Conservation (phyloP, 1,140 invertebrate species). For the Cryptotermes secundus region DNA sequence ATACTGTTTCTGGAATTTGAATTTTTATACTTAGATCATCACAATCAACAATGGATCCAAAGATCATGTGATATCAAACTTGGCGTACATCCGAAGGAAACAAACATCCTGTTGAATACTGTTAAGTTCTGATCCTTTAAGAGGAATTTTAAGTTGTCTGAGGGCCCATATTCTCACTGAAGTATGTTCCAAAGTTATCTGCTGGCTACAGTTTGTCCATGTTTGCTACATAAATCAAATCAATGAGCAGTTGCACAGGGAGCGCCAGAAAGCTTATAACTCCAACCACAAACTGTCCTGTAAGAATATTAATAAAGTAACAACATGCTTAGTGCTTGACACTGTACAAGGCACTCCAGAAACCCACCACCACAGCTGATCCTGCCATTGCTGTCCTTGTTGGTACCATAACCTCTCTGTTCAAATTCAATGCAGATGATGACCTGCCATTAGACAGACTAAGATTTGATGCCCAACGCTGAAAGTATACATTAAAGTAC, state of each 20-base stretch:
- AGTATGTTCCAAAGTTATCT: too few relatives aligned
- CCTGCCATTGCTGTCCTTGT: not conserved
- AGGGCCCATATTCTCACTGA: too few relatives aligned
- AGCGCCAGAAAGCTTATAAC: not conserved
- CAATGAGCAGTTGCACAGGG: not conserved
- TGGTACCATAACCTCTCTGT: not conserved
- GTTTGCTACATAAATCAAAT: not conserved
- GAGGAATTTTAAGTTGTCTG: too few relatives aligned
- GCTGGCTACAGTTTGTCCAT: not conserved
- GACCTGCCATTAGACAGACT: conserved; percentile 20
- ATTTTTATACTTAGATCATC: too few relatives aligned
- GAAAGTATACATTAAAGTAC: conserved; percentile 33
- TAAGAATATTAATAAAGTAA: not conserved
- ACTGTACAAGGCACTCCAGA: conserved; percentile 14
- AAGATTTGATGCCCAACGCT: conserved; percentile 40
- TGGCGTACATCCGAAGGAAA: too few relatives aligned
- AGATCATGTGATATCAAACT: too few relatives aligned
- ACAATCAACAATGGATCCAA: too few relatives aligned
- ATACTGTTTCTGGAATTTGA: too few relatives aligned
- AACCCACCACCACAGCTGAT: not conserved
- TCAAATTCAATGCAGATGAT: not conserved
- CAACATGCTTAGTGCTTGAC: not conserved
- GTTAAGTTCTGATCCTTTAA: too few relatives aligned
- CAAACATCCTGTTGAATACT: too few relatives aligned
- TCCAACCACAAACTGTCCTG: not conserved